phyloP scores from a whole-genome alignment of 2,113 vertebrate species.

The Aptenodytes patagonicus region DNA sequence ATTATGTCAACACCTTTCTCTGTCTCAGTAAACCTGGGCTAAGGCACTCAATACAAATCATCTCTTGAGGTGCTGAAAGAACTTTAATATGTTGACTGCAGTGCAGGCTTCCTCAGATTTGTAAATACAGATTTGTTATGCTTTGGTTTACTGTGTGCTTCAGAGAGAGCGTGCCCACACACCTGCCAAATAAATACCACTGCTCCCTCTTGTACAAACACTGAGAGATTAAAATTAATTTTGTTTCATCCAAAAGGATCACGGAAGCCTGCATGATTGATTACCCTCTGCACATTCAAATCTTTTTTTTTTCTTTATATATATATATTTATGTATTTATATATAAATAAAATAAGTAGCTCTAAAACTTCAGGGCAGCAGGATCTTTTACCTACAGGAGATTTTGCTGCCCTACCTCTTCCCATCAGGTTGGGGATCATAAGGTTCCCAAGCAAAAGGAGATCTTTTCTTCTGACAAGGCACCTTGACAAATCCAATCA shows the following conservation, averaged over 20 bases:
- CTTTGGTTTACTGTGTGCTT: slow-evolving; percentile 5
- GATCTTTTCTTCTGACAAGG: not conserved
- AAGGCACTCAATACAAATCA: not conserved
- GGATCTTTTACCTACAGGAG: not conserved
- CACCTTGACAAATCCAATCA: not conserved
- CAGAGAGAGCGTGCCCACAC: not conserved
- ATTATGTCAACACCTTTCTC: slow-evolving; percentile 15
- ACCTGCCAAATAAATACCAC: not conserved
- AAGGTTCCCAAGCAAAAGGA: not conserved
- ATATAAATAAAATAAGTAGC: not conserved
- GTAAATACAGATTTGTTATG: slow-evolving; percentile 46
- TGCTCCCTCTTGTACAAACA: not conserved
- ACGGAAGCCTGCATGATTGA: not conserved
- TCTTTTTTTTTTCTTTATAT: not conserved
- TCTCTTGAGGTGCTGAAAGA: not conserved
- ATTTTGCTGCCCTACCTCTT: not conserved
- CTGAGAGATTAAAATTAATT: not conserved
- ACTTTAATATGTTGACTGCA: slow-evolving; percentile 15
- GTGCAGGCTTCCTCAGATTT: slow-evolving; percentile 4
- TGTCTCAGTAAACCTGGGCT: slow-evolving; percentile 8
- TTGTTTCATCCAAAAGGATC: not conserved
- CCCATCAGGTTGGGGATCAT: not conserved
- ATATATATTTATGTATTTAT: not conserved
- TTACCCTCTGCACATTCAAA: not conserved
- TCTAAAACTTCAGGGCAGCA: not conserved